Conservation (phyloP, 1,140 invertebrate genomes). For the Polyergus mexicanus region DNA sequence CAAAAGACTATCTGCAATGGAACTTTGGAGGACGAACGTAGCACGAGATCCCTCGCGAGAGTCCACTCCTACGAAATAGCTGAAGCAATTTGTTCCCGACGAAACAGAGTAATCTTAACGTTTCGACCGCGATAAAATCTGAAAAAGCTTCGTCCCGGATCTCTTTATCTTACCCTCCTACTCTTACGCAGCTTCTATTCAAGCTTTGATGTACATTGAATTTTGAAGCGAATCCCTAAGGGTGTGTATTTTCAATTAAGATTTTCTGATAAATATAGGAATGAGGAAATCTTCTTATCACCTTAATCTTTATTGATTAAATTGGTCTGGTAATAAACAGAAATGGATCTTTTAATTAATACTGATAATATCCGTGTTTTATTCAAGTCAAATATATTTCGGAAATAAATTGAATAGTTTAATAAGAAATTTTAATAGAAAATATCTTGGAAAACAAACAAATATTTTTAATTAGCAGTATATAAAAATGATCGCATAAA, state of each 20-base stretch:
- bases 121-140: conserved; percentile 56
- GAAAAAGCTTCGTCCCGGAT: conserved; percentile 4
- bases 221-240: conserved; percentile 14
- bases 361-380: background rate
- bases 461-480: conserved; percentile 5
- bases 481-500: background rate
- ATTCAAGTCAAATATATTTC: background rate
- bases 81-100: conserved; percentile 47
- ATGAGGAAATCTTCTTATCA: background rate
- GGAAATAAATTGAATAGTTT: background rate
- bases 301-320: conserved; percentile 1
- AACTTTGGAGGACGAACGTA: conserved; percentile 38
- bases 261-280: background rate
- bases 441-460: background rate
- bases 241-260: background rate
- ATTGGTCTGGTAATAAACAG: background rate
- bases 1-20: conserved; percentile 35
- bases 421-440: background rate
- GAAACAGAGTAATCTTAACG: conserved; percentile 59
- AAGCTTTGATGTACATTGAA: conserved; percentile 24
- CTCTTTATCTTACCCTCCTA: conserved; percentile 16
- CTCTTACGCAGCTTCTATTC: background rate
- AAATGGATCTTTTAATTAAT: background rate
- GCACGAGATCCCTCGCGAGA: conserved; percentile 44
- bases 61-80: conserved; percentile 35